Evolutionary conservation across 2,888 invertebrate species (phyloP), one percentile per base, ranked within the genome.

Genomic region (Maniola hyperantus): DNA sequence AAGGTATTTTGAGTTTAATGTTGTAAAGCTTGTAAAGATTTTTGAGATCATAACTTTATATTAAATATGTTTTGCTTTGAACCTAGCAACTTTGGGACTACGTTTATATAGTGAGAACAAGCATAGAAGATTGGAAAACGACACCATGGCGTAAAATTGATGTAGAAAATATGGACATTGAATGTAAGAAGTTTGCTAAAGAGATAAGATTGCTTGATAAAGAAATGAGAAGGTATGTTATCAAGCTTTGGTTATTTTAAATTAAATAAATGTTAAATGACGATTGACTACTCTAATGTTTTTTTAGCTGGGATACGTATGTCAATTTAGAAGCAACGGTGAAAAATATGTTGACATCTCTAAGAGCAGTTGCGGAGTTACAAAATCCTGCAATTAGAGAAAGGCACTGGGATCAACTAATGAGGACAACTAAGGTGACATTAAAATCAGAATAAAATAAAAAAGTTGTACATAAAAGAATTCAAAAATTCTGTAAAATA

Each of bases 101-200:
- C 82, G 96, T 97, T 10, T 94, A 94, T 79, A 97, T 98, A 74
- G 98, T 99, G 2, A 95, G 95, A 74, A 97, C 97, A 5, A 96
- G 97, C 79, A 97, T 99, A 68, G 97, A 98, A 79, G 98, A 98
- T 82, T 99, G 99, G 99, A 99, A 99, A 87, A 98, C 97, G 0
- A 99, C 99, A 0, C 97, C 97, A 0, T 99, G 99, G 99, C 94
- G 97, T 66, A 97, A 98, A 84, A 98, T 99, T 70, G 98, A 99
- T 81, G 98, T 99, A 50, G 99, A 99, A 89, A 98, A 98, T 80
- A 99, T 99, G 98, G 99, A 99, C 81, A 97, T 99, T 75, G 99
- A 99, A 87, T 99, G 99, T 86, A 99, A 99, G 84, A 98, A 98
- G 83, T 99, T 99, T 86, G 97, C 98, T 1, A 99, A 99, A 89